These are phyloP conservation scores for Drosophila nr. fundita DNA, from an alignment of 2,888 invertebrate genomes.

Conservation along the genomic window DNA sequence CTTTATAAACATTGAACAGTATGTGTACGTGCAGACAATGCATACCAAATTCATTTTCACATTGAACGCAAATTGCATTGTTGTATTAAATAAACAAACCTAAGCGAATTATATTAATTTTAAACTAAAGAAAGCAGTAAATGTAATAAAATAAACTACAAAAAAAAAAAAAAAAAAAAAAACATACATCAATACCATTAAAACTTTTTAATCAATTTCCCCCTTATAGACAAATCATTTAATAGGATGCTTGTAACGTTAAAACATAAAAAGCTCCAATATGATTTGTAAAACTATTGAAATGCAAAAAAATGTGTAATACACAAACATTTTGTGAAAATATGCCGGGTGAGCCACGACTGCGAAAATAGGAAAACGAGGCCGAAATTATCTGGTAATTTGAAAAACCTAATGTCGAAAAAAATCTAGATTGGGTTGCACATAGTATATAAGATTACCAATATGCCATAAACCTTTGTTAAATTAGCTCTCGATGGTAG, in stretches of 20 bases:
- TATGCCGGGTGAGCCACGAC: constrained; percentile 46
- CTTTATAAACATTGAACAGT: constrained; percentile 47
- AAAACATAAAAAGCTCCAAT: constrained; percentile 4
- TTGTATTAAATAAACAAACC: constrained; percentile 70
- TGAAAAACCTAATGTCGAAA: constrained; percentile 22
- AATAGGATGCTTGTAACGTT: constrained; percentile 16
- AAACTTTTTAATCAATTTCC: constrained; percentile 46
- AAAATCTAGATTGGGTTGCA: not conserved
- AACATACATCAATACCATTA: constrained; percentile 31
- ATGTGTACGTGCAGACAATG: constrained; percentile 51
- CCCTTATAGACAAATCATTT: constrained; percentile 29
- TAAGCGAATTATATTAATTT: constrained; percentile 69
- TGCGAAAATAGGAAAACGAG: constrained; percentile 30
- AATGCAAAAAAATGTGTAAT: constrained; percentile 8
- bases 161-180: constrained; percentile 25
- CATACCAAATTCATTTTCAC: constrained; percentile 55
- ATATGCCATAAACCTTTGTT: constrained; percentile 28
- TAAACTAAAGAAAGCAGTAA: constrained; percentile 58
- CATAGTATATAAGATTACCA: constrained; percentile 35
- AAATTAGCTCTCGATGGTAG: constrained; percentile 4
- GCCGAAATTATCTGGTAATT: constrained; percentile 3
- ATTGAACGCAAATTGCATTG: constrained; percentile 59
- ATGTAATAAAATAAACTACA: constrained; percentile 55
- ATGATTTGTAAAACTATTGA: constrained; percentile 36
- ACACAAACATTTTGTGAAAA: constrained; percentile 7